A percentile compares a stretch with the other conserved stretches of the same genome.
These are phyloP conservation scores for Chaetodon auriga DNA, from an alignment of 2,113 vertebrate genomes.

Conservation along the genomic window DNA sequence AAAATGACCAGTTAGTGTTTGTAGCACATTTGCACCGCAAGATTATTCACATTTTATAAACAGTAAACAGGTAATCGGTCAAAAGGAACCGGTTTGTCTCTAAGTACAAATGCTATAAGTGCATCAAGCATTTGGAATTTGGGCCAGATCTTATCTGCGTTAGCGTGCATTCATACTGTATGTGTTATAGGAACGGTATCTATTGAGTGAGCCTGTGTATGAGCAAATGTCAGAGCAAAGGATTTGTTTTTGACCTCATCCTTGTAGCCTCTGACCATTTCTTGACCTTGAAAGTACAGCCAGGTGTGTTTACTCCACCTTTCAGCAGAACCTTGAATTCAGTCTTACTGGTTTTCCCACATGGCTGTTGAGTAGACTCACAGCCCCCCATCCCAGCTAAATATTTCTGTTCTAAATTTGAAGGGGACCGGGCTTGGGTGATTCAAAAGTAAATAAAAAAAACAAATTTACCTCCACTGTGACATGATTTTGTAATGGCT, in stretches of 20 bases:
- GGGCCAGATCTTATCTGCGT: neutral
- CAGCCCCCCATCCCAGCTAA: neutral
- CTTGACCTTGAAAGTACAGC: neutral
- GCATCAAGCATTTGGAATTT: neutral
- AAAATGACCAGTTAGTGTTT: no score
- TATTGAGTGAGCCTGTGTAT: neutral
- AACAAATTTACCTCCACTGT: no score
- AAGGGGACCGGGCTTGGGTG: neutral
- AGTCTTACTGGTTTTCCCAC: neutral
- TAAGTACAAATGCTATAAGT: neutral
- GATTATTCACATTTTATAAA: neutral
- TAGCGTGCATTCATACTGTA: neutral
- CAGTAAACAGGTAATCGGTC: neutral
- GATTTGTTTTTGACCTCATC: neutral
- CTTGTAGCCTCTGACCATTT: slow-evolving; percentile 6
- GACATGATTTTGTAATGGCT: neutral
- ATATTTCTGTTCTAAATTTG: neutral
- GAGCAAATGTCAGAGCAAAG: neutral
- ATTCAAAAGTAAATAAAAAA: neutral
- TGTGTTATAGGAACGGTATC: neutral
- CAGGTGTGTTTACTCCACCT: neutral
- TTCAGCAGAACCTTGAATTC: neutral
- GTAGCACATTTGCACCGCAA: no score
- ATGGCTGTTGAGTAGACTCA: neutral
- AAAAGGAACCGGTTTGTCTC: slow-evolving; percentile 6